A percentile compares a stretch with the other conserved stretches of the same genome.
Conservation (phyloP, 2,888 invertebrate genomes). For the Hemicrepidius hirtus region DNA sequence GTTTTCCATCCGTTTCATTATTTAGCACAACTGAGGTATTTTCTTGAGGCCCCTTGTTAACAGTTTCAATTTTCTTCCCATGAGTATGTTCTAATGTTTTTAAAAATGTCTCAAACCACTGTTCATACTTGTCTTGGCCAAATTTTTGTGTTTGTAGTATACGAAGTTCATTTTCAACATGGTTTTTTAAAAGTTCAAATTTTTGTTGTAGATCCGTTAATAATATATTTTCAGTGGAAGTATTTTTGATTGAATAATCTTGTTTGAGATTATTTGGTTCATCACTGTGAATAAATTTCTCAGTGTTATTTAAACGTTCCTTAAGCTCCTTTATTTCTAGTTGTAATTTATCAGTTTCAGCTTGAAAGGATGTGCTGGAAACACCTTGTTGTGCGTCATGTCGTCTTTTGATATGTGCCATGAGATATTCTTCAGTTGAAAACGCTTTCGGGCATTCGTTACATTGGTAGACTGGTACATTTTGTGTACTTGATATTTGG, state of each 20-base stretch:
- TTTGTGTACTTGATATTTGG: constrained; percentile 48
- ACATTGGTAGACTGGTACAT: constrained; percentile 74
- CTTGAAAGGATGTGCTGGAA: constrained; percentile 64
- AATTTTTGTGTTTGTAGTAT: constrained; percentile 75
- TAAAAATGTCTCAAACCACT: constrained; percentile 71
- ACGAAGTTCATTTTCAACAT: constrained; percentile 69
- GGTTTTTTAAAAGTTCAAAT: constrained; percentile 67
- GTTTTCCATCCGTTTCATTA: constrained; percentile 1
- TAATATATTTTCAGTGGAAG: constrained; percentile 30
- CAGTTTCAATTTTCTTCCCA: background rate
- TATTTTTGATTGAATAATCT: constrained; percentile 10
- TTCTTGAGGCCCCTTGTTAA: background rate
- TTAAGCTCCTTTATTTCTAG: constrained; percentile 79
- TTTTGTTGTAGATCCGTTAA: constrained; percentile 64
- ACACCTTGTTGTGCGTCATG: constrained; percentile 69
- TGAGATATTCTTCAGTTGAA: constrained; percentile 78
- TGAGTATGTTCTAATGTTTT: constrained; percentile 62
- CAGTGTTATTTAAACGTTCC: constrained; percentile 77
- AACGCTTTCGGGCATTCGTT: constrained; percentile 81
- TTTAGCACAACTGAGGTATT: background rate
- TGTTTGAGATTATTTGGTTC: constrained; percentile 58
- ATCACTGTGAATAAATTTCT: constrained; percentile 73
- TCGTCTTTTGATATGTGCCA: constrained; percentile 78
- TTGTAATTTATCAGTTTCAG: constrained; percentile 79
- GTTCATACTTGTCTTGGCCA: constrained; percentile 75